Percentiles rank a stretch among this genome's conserved stretches.
Evolutionary conservation across 2,113 vertebrate species (phyloP).

Genomic region (Cyphomyrus plagiostoma): DNA sequence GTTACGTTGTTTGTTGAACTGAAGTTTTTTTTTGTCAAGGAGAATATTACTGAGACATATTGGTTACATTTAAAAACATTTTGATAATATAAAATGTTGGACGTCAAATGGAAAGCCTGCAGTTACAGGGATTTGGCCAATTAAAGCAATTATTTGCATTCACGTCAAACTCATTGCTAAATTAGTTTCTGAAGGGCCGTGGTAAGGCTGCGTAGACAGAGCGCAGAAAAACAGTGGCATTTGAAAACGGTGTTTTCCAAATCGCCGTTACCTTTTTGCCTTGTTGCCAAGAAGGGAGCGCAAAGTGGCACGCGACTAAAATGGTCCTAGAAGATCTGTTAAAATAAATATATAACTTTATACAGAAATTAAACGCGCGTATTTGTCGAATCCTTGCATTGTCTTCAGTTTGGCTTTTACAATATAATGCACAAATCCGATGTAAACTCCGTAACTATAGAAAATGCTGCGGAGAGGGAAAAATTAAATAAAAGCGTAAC

Average conservation of each 20-base stretch:
- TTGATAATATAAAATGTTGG: not conserved
- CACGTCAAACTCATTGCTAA: not conserved
- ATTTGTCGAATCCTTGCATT: not conserved
- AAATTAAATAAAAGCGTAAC: not conserved
- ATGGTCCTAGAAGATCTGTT: not conserved
- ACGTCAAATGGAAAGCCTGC: not conserved
- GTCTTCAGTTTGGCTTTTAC: not conserved
- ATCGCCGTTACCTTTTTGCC: not conserved
- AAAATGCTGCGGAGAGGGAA: not conserved
- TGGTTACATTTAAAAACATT: not conserved
- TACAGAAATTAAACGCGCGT: not conserved
- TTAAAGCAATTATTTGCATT: conserved; percentile 13
- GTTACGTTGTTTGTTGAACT: not conserved
- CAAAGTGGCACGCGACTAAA: not conserved
- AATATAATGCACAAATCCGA: not conserved
- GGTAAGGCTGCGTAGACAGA: not conserved
- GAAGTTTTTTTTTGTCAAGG: not conserved
- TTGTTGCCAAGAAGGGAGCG: not conserved
- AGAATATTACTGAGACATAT: not conserved
- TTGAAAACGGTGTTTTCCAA: not conserved
- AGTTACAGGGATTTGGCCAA: not conserved
- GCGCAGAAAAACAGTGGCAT: not conserved
- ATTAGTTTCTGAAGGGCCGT: not conserved
- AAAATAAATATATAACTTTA: not conserved
- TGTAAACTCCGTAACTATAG: not conserved